These are phyloP conservation scores for Mythimna pallens DNA, from an alignment of 2,888 invertebrate species.

Conservation along the genomic window DNA sequence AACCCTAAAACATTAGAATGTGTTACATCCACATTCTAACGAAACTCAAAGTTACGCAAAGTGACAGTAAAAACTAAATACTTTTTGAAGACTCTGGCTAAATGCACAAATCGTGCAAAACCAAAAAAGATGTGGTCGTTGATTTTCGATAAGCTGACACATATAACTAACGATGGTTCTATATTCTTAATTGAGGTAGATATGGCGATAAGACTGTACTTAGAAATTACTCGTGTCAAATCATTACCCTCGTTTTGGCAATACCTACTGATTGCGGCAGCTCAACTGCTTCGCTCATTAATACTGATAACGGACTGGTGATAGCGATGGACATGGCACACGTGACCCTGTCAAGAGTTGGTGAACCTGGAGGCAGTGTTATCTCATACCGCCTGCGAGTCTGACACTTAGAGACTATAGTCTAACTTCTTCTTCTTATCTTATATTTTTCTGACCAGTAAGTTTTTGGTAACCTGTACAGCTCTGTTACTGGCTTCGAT, in stretches of 20 bases:
- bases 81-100: too few species aligned
- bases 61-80: too few species aligned
- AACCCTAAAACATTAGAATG: too few species aligned
- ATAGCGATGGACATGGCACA: constrained; percentile 16
- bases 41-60: too few species aligned
- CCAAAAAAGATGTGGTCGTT: background rate
- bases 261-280: constrained; percentile 15
- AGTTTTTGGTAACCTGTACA: too few species aligned
- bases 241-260: constrained; percentile 53
- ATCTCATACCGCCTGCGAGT: background rate
- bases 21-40: too few species aligned
- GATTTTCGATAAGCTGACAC: constrained; percentile 30
- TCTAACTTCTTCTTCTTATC: too few species aligned
- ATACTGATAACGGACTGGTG: constrained; percentile 33
- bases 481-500: too few species aligned
- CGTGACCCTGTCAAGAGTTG: constrained; percentile 18
- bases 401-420: too few species aligned
- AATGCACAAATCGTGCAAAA: too few species aligned
- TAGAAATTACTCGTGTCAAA: background rate
- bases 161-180: constrained; percentile 23
- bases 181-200: constrained; percentile 30
- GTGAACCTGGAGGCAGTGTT: background rate
- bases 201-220: constrained; percentile 26
- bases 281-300: constrained; percentile 36
- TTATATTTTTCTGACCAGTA: too few species aligned